Evolutionary conservation across 2,113 vertebrate genomes (phyloP).

Genomic region (Falcunculus frontatus): DNA sequence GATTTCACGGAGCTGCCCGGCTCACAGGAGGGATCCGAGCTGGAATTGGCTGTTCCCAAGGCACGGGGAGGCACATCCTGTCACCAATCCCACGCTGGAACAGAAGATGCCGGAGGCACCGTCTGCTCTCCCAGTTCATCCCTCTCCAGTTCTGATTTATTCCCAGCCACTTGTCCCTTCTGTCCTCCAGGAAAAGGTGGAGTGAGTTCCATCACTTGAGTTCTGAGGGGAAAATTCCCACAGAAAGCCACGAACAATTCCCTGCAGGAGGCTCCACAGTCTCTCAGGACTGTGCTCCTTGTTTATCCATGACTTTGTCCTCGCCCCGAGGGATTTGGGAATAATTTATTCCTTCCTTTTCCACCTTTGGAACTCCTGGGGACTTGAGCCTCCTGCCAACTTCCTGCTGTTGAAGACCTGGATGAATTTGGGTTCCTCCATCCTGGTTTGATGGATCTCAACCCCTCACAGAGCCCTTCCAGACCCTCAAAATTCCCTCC

Average conservation of each 20-base stretch:
- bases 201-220: rapidly evolving
- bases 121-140: not conserved
- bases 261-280: not conserved
- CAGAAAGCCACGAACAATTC: not conserved
- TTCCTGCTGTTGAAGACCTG: not conserved
- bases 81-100: not conserved
- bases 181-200: not conserved
- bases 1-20: not conserved
- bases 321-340: not conserved
- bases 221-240: not conserved
- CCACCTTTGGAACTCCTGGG: not conserved
- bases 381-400: not conserved
- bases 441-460: not conserved
- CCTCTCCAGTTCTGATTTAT: not conserved
- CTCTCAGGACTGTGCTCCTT: not conserved
- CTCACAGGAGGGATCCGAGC: not conserved
- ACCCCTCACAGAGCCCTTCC: not conserved
- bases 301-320: not conserved
- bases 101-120: not conserved
- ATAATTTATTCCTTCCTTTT: not conserved
- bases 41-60: not conserved
- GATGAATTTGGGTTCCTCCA: not conserved
- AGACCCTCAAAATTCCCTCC: not conserved
- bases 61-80: not conserved
- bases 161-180: not conserved